Evolutionary conservation across 1,140 invertebrate species (phyloP).

Genomic region (Orius insidiosus): DNA sequence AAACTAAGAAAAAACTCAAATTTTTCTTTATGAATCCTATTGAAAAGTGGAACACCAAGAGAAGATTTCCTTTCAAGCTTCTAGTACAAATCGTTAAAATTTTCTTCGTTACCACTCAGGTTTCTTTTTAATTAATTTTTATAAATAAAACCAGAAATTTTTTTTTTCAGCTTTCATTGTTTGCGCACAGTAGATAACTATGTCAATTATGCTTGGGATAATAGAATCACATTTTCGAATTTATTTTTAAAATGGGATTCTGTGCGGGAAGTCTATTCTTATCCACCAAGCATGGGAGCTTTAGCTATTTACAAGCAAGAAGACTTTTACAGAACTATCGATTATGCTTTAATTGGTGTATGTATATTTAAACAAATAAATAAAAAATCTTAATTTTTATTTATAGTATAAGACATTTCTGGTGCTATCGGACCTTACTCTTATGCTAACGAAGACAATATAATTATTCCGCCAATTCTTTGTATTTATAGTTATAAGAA

Average conservation of each 20-base stretch:
- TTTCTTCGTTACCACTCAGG: constrained; percentile 86
- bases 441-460: constrained; percentile 57
- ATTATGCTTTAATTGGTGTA: constrained; percentile 64
- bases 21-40: constrained; percentile 99
- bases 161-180: constrained; percentile 61
- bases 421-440: constrained; percentile 78
- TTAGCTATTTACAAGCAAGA: constrained; percentile 77
- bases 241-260: constrained; percentile 76
- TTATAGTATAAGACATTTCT: constrained; percentile 35
- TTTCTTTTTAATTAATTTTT: too few relatives aligned
- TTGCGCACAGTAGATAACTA: constrained; percentile 87
- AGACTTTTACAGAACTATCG: constrained; percentile 67
- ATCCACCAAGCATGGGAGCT: constrained; percentile 82
- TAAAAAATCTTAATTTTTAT: too few relatives aligned
- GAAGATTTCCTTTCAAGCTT: constrained; percentile 91
- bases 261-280: constrained; percentile 75
- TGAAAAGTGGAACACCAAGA: constrained; percentile 85
- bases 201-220: constrained; percentile 89
- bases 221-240: constrained; percentile 82
- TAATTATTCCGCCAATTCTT: constrained; percentile 44
- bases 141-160: too few relatives aligned
- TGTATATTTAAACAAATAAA: too few relatives aligned
- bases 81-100: constrained; percentile 90
- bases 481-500: constrained; percentile 66
- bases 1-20: constrained; percentile 66